Percentiles rank a stretch among this genome's conserved stretches.
Evolutionary conservation across 92 coral and sea anemone species (phyloP).

Genomic region (Parazoanthus atlanticus): DNA sequence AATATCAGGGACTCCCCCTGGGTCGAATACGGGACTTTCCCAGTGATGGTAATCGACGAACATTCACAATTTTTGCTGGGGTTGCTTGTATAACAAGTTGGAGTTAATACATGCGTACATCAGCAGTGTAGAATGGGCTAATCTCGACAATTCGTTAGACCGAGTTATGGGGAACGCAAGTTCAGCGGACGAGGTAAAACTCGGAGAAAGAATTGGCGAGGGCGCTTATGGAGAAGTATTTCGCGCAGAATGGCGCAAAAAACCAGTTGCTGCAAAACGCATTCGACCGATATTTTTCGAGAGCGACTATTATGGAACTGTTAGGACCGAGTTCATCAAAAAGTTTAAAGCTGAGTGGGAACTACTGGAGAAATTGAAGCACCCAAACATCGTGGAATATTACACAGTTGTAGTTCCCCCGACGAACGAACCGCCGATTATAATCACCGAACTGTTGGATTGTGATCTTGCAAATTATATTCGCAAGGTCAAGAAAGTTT

Average conservation of each 20-base stretch:
- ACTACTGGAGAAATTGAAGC: slow-evolving; percentile 58
- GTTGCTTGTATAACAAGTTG: background rate
- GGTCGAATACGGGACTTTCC: background rate
- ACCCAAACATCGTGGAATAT: slow-evolving; percentile 77
- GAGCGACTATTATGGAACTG: slow-evolving; percentile 56
- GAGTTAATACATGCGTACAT: too few species aligned
- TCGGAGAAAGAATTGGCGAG: slow-evolving; percentile 68
- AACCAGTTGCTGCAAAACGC: slow-evolving; percentile 74
- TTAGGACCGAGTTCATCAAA: slow-evolving; percentile 56
- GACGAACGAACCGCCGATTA: slow-evolving; percentile 70
- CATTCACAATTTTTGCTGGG: too few species aligned
- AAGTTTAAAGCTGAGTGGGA: slow-evolving; percentile 76
- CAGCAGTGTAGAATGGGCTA: background rate
- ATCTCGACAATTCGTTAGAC: background rate
- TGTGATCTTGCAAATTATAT: slow-evolving; percentile 68
- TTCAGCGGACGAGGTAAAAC: slow-evolving; percentile 61
- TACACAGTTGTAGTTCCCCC: slow-evolving; percentile 71
- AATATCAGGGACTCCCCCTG: background rate
- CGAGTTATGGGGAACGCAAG: slow-evolving; percentile 68
- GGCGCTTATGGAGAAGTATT: slow-evolving; percentile 83
- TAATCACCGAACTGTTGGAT: slow-evolving; percentile 72
- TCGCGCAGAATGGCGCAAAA: slow-evolving; percentile 66
- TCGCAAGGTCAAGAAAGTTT: slow-evolving; percentile 49
- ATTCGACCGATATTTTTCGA: slow-evolving; percentile 68
- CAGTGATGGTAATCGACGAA: background rate